Evolutionary conservation across 2,113 vertebrate genomes (phyloP).

Genomic region (Lasiurus cinereus): DNA sequence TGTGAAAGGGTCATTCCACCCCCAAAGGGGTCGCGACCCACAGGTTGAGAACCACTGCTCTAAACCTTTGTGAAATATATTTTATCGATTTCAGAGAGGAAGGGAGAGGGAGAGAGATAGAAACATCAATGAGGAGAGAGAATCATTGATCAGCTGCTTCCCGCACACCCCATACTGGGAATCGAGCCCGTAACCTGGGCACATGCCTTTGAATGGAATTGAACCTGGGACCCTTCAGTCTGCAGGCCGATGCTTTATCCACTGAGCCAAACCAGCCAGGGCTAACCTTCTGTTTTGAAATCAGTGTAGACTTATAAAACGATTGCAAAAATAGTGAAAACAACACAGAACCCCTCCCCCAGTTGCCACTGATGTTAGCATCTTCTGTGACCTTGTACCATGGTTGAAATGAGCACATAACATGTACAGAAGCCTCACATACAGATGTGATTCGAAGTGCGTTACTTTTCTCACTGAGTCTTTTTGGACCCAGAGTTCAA

Average conservation of each 20-base stretch:
- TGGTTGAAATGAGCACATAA: background rate
- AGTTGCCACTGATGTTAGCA: background rate
- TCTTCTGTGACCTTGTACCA: background rate
- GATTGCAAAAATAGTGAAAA: background rate
- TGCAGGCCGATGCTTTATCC: too few relatives aligned
- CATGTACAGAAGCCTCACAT: background rate
- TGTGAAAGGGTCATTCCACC: too few relatives aligned
- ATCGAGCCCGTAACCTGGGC: fast-evolving
- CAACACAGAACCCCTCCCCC: background rate
- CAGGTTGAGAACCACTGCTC: too few relatives aligned
- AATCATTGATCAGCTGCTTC: too few relatives aligned
- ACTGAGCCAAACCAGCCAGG: too few relatives aligned
- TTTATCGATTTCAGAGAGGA: background rate
- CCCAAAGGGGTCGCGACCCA: too few relatives aligned
- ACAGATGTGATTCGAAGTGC: background rate
- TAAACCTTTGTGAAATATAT: too few relatives aligned
- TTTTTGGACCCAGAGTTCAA: background rate
- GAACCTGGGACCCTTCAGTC: too few relatives aligned
- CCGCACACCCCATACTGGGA: too few relatives aligned
- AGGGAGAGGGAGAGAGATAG: too few relatives aligned
- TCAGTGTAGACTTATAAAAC: background rate
- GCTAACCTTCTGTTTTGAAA: background rate
- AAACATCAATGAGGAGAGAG: too few relatives aligned
- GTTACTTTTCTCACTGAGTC: background rate
- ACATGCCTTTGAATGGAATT: too few relatives aligned